A percentile compares a stretch with the other conserved stretches of the same genome.
These are phyloP conservation scores for Strongylocentrotus purpuratus DNA, from an alignment of 35 echinoderm and acorn worm genomes.

Conservation along the genomic window DNA sequence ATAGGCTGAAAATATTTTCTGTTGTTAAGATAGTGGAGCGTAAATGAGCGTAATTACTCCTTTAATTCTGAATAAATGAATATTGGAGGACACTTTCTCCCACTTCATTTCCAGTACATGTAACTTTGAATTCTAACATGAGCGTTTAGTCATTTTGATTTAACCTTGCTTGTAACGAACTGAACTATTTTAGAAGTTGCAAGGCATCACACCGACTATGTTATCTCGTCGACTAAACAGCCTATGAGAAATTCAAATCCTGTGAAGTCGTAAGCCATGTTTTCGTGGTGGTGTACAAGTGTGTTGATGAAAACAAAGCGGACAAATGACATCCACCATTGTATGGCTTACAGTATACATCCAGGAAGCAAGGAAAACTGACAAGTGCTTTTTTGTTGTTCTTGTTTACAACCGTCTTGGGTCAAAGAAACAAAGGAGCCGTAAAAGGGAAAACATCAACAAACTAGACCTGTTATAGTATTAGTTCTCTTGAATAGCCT, in stretches of 20 bases:
- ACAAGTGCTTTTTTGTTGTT: background rate
- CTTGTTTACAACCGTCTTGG: background rate
- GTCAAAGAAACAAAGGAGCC: background rate
- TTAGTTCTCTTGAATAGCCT: background rate
- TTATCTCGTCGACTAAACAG: background rate
- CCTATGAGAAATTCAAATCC: background rate
- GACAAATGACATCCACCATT: background rate
- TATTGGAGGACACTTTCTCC: background rate
- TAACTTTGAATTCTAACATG: too few relatives aligned
- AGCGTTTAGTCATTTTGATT: too few relatives aligned
- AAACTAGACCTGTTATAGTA: background rate
- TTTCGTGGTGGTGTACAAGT: background rate
- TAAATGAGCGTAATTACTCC: background rate
- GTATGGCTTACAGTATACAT: background rate
- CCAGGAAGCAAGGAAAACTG: background rate
- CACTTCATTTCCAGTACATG: too few relatives aligned
- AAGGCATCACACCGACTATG: background rate
- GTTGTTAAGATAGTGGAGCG: background rate
- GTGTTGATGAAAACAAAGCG: background rate
- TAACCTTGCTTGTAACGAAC: background rate
- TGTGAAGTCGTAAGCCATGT: background rate
- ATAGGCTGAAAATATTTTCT: background rate
- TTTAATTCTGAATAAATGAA: background rate
- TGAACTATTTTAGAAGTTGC: background rate
- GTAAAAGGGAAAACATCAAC: background rate